Evolutionary conservation across 1,140 invertebrate species (phyloP).

Genomic region (Diabrotica undecimpunctata): DNA sequence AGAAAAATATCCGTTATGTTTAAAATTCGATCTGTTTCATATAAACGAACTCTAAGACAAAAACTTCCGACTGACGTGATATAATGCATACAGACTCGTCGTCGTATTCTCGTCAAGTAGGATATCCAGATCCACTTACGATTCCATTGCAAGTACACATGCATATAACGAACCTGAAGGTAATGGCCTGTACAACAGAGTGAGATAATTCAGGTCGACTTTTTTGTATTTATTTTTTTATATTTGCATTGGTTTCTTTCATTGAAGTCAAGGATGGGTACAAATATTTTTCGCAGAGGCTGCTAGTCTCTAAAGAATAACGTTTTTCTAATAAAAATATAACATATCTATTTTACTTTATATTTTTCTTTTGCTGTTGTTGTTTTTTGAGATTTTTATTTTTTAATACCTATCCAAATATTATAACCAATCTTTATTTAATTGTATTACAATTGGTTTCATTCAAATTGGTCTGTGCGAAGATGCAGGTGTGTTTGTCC

Average conservation of each 20-base stretch:
- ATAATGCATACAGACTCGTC: background rate
- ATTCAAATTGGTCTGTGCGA: too few relatives aligned
- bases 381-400: too few relatives aligned
- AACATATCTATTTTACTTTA: too few relatives aligned
- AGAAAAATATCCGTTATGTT: background rate
- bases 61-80: background rate
- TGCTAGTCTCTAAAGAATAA: too few relatives aligned
- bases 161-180: background rate
- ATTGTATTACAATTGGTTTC: too few relatives aligned
- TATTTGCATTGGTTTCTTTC: background rate
- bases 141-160: conserved; percentile 11
- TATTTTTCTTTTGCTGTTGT: too few relatives aligned
- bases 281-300: background rate
- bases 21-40: conserved; percentile 1
- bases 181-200: conserved; percentile 14
- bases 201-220: conserved; percentile 12
- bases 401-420: too few relatives aligned
- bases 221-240: conserved; percentile 3
- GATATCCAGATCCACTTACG: conserved; percentile 7
- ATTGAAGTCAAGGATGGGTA: background rate
- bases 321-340: too few relatives aligned
- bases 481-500: too few relatives aligned
- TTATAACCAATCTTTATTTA: too few relatives aligned
- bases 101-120: background rate
- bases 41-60: background rate